A percentile compares a stretch with the other conserved stretches of the same genome.
These are phyloP conservation scores for Oncorhynchus tshawytscha DNA, from an alignment of 2,113 vertebrate genomes.

Conservation along the genomic window DNA sequence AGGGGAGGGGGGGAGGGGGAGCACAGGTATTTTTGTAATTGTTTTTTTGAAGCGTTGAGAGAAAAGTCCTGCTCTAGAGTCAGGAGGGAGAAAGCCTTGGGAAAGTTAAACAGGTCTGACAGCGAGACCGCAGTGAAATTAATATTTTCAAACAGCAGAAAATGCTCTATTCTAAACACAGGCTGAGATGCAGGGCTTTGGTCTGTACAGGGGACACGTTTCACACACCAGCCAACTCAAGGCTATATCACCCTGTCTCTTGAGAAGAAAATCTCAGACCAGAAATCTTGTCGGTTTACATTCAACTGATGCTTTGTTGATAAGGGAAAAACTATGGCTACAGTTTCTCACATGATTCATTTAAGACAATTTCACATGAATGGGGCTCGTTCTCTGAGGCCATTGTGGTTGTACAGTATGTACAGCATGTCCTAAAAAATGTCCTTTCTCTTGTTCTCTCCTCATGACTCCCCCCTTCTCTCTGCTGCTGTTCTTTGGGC, in stretches of 20 bases:
- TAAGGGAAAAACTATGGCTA: slow-evolving; percentile 33
- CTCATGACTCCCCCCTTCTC: slow-evolving; percentile 13
- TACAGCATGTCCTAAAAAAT: neutral
- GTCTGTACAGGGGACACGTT: slow-evolving; percentile 23
- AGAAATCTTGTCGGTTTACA: slow-evolving; percentile 40
- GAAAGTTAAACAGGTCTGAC: slow-evolving; percentile 72
- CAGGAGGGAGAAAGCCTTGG: slow-evolving; percentile 47
- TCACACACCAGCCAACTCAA: slow-evolving; percentile 6
- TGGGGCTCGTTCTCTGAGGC: slow-evolving; percentile 1
- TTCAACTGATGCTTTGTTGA: slow-evolving; percentile 35
- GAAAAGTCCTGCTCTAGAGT: slow-evolving; percentile 21
- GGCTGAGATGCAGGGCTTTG: slow-evolving; percentile 22
- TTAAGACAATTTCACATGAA: slow-evolving; percentile 18
- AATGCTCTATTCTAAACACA: slow-evolving; percentile 66
- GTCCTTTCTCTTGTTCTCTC: neutral
- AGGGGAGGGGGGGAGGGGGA: slow-evolving; percentile 25
- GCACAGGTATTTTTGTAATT: slow-evolving; percentile 55
- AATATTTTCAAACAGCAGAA: slow-evolving; percentile 73
- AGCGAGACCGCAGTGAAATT: slow-evolving; percentile 65
- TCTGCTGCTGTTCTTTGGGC: slow-evolving; percentile 18
- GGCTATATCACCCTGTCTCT: slow-evolving; percentile 30
- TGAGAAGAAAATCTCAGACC: slow-evolving; percentile 18
- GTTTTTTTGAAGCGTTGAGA: slow-evolving; percentile 43
- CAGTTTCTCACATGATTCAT: neutral
- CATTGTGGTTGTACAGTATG: slow-evolving; percentile 5